Evolutionary conservation across 1,140 invertebrate species (phyloP), one percentile per base, ranked within the genome.

Genomic region (Leptinotarsa texana): DNA sequence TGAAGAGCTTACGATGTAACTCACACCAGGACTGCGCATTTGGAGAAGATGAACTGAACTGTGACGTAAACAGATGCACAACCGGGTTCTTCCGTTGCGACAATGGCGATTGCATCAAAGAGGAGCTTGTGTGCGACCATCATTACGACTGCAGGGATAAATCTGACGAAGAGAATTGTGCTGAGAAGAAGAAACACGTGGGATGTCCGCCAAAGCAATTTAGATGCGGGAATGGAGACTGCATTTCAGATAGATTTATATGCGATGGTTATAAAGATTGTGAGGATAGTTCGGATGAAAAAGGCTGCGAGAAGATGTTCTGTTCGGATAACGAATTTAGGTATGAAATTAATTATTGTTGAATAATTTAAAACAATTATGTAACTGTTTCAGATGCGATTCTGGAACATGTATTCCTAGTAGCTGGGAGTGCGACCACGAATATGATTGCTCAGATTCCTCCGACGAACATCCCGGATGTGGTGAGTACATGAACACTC

Each of bases 211-310:
- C 77, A 13, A 72, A 79, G 63, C 80, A 88, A 80, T 91, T 90
- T 73, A 83, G 79, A 22, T 92, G 90, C 73, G 84, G 81, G 13
- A 87, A 83, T 78, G 88, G 92, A 4, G 84, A 89, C 21, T 95
- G 93, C 81, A 90, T 94, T 24, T 86, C 87, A 42, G 83, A 81
- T 13, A 63, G 79, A 42, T 83, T 83, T 33, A 90, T 95, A 76
- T 98, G 96, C 83, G 91, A 98, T 81, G 89, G 90, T 1, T 83
- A 88, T 1, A 63, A 82, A 3, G 94, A 98, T 83, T 98, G 97
- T 85, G 84, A 87, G 0, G 92, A 95, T 84, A 88, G 87, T 1
- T 91, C 91, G 3, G 96, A 97, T 85, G 93, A 95, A 81, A 80
- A 67, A 62, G 78, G 82, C 61, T 85, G 84, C 75, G 15, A 72